A percentile compares a stretch with the other conserved stretches of the same genome.
phyloP scores from a whole-genome alignment of 2,797 vertebrate species.

The Poecilia velifera region DNA sequence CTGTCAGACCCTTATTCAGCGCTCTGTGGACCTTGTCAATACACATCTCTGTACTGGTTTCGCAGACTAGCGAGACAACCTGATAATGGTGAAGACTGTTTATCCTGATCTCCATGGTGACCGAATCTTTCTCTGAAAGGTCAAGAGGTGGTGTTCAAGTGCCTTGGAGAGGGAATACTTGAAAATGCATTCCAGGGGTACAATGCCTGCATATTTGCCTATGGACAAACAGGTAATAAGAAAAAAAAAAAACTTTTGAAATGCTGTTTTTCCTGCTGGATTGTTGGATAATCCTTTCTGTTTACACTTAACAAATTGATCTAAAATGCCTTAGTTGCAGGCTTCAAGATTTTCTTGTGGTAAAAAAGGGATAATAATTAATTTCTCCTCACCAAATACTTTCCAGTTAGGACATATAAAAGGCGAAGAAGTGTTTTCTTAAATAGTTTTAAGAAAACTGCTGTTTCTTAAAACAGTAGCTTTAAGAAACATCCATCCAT shows the following conservation, averaged over 20 bases:
- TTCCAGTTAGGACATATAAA: background rate
- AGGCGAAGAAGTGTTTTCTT: background rate
- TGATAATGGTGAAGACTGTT: conserved; percentile 40
- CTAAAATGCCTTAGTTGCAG: background rate
- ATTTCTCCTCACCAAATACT: background rate
- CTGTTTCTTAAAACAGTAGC: no score
- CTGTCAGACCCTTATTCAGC: conserved; percentile 31
- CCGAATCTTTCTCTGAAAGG: conserved; percentile 81
- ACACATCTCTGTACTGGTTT: conserved; percentile 23
- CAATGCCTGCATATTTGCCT: conserved; percentile 99
- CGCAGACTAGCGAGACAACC: conserved; percentile 9
- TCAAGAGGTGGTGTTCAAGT: conserved; percentile 99
- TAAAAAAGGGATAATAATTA: background rate
- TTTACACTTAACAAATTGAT: background rate
- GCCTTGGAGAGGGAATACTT: conserved; percentile 99
- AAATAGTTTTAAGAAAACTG: no score
- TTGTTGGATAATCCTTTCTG: background rate
- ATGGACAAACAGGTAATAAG: conserved; percentile 96
- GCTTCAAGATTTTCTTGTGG: background rate
- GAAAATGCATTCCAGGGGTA: conserved; percentile 99
- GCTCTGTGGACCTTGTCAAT: conserved; percentile 21
- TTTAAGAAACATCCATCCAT: background rate
- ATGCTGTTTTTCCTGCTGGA: background rate
- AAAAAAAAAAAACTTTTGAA: conserved; percentile 24
- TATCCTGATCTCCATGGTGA: conserved; percentile 65